Base-by-base conservation (phyloP, 2,888 invertebrate species). In the Lasioglossum oenotherae region DNA sequence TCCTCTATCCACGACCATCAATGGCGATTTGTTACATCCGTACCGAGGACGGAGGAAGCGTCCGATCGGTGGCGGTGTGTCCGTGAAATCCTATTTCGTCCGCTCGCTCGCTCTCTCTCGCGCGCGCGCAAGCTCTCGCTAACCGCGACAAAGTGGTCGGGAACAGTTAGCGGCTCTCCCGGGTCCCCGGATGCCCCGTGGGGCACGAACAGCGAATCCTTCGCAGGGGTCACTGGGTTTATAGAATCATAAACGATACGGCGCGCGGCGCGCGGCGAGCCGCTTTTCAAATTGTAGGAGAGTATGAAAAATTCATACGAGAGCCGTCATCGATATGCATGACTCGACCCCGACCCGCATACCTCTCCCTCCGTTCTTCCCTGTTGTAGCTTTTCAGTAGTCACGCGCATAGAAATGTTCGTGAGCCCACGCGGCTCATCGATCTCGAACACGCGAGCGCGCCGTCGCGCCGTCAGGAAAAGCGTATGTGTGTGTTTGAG, bases 271-370 rank as follows among this genome's bases (percentile, higher is more conserved):
- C n/a, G 35, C 35, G 14, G 27, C 75, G 67, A 72, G 53, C 72
- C n/a, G 78, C 84, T 87, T 87, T 90, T 90, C 82, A 88, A 90
- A 91, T 91, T 87, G 88, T 89, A 89, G 87, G 85, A 86, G 85
- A 87, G 87, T 91, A 92, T 93, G 92, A 92, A 93, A 93, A 92
- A 93, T 92, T 93, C 91, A 92, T 93, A 89, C 88, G 85, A 88
- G 85, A 88, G 87, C 79, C 85, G 89, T 78, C 91, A 93, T 93
- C 93, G 93, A 93, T 93, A 93, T 93, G 92, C 92, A 90, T 90
- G 93, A 91, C 92, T 89, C 93, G 93, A 93, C 93, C 92, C 92
- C 93, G 93, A 93, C 93, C 93, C 93, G 93, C 92, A 93, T 93
- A 90, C 90, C 89, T 87, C 81, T 86, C 84, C 83, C 87, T 78